A percentile compares a stretch with the other conserved stretches of the same genome.
These are phyloP conservation scores for Athene cunicularia DNA, from an alignment of 2,113 vertebrate species.

Conservation along the genomic window DNA sequence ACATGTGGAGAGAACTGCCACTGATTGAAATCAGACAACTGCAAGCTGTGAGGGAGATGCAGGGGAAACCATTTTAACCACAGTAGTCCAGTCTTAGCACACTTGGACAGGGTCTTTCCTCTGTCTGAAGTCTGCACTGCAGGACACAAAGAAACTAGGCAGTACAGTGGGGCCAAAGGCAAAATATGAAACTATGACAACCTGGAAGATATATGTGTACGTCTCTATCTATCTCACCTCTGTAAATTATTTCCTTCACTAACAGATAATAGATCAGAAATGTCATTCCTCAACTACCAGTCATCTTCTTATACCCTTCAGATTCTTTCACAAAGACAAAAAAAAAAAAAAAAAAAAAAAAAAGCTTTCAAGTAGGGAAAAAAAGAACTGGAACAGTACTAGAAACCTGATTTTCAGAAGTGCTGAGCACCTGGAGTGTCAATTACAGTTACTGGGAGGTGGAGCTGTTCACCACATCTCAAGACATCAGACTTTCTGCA, in stretches of 20 bases:
- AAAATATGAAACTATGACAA: conserved; percentile 2
- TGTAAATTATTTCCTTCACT: conserved; percentile 49
- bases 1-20: conserved; percentile 81
- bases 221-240: conserved; percentile 29
- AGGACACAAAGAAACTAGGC: conserved; percentile 41
- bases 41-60: conserved; percentile 77
- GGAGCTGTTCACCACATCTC: not conserved
- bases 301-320: not conserved
- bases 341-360: not conserved
- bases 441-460: not conserved
- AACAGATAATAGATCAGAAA: conserved; percentile 8
- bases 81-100: conserved; percentile 68
- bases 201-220: not conserved
- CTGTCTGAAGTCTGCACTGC: conserved; percentile 42
- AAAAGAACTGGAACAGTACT: not conserved
- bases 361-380: not conserved
- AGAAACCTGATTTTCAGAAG: conserved; percentile 25
- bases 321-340: not conserved
- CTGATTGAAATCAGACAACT: conserved; percentile 88
- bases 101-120: conserved; percentile 63
- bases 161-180: not conserved
- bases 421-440: conserved; percentile 15
- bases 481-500: not conserved
- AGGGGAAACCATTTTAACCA: conserved; percentile 78
- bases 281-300: not conserved